phyloP scores from a whole-genome alignment of 2,113 vertebrate species.

The Xiphophorus hellerii region DNA sequence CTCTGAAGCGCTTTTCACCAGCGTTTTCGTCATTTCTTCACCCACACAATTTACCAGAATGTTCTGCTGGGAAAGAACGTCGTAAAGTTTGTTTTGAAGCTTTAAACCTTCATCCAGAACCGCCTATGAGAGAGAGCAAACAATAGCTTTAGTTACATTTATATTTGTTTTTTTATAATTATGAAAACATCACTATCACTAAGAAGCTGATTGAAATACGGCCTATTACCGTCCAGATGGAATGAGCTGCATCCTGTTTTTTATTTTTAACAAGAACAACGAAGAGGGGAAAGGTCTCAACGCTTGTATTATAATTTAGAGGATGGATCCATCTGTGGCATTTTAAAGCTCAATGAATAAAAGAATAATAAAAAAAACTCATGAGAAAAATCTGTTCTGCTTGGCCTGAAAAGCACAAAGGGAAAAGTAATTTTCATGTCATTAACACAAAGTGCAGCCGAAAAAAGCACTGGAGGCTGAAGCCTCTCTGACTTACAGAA shows the following conservation, averaged over 20 bases:
- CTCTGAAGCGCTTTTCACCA: constrained; percentile 26
- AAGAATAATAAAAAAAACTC: not conserved
- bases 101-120: constrained; percentile 43
- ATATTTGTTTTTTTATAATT: no score
- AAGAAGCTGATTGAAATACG: no score
- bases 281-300: not conserved
- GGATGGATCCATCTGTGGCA: constrained; percentile 8
- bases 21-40: not conserved
- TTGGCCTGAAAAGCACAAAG: not conserved
- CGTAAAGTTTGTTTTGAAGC: constrained; percentile 28
- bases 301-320: not conserved
- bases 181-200: no score
- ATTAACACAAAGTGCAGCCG: constrained; percentile 20
- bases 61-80: constrained; percentile 17
- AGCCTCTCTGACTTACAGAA: not conserved
- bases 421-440: not conserved
- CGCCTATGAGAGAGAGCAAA: constrained; percentile 30
- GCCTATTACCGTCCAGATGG: not conserved
- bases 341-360: constrained; percentile 7
- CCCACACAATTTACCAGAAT: constrained; percentile 44
- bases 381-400: not conserved
- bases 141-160: not conserved
- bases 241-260: not conserved
- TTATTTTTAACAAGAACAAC: not conserved
- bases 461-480: not conserved